Percentiles rank a stretch among this genome's conserved stretches.
Evolutionary conservation across 2,888 invertebrate species (phyloP).

Genomic region (Mythimna albipuncta): DNA sequence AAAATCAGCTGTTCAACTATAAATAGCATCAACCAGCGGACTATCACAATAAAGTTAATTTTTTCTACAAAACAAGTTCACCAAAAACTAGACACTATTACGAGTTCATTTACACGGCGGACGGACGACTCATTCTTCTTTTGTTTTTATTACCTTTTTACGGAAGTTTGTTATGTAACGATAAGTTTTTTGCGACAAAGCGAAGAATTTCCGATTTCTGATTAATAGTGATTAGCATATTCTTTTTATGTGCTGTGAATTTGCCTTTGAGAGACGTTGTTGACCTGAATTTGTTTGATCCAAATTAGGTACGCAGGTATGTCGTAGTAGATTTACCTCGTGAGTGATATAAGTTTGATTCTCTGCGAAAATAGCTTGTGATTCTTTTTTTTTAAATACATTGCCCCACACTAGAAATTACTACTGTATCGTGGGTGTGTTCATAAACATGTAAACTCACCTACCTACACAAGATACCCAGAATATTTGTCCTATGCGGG

Average conservation of each 20-base stretch:
- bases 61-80: slow-evolving; percentile 45
- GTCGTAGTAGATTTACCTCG: background rate
- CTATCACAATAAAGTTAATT: slow-evolving; percentile 20
- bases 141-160: slow-evolving; percentile 34
- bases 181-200: slow-evolving; percentile 30
- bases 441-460: no score
- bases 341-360: slow-evolving; percentile 8
- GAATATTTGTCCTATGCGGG: no score
- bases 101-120: slow-evolving; percentile 58
- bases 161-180: slow-evolving; percentile 51
- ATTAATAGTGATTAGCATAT: slow-evolving; percentile 30
- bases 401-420: no score
- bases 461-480: no score
- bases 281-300: slow-evolving; percentile 32
- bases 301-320: slow-evolving; percentile 12
- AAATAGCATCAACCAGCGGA: slow-evolving; percentile 19
- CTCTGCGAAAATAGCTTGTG: background rate
- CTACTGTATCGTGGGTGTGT: no score
- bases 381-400: no score
- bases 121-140: slow-evolving; percentile 19
- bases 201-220: slow-evolving; percentile 15
- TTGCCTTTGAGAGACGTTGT: slow-evolving; percentile 8
- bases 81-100: slow-evolving; percentile 59
- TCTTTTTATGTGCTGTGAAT: slow-evolving; percentile 25
- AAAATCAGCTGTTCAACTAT: slow-evolving; percentile 43